phyloP scores from a whole-genome alignment of 1,140 invertebrate genomes.

The Zaprionus lachaisei region DNA sequence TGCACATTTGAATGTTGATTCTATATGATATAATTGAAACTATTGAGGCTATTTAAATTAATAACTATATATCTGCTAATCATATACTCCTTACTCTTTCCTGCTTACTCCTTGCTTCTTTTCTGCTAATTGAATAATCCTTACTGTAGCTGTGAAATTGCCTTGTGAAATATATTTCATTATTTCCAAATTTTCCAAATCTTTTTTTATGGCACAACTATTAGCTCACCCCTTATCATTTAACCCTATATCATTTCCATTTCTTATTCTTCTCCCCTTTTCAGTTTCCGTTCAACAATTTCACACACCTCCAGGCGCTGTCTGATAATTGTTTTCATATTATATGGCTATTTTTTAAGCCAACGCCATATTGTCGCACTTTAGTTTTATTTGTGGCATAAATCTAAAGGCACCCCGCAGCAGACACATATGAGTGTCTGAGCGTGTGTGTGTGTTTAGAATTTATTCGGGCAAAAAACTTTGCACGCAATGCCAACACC shows the following conservation, averaged over 20 bases:
- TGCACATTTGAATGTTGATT: too few relatives aligned
- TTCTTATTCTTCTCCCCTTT: not conserved
- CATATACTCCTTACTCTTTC: too few relatives aligned
- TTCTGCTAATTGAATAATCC: too few relatives aligned
- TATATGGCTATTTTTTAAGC: constrained; percentile 59
- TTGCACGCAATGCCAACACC: constrained; percentile 63
- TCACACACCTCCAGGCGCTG: constrained; percentile 24
- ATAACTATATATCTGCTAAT: too few relatives aligned
- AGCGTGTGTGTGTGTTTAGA: constrained; percentile 51
- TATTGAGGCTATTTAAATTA: too few relatives aligned
- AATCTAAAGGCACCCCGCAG: constrained; percentile 53
- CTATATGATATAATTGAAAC: too few relatives aligned
- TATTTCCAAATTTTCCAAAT: too few relatives aligned
- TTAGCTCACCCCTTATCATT: not conserved
- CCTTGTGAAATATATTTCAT: too few relatives aligned
- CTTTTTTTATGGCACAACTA: too few relatives aligned
- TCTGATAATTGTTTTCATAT: constrained; percentile 74
- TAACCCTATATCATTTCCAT: not conserved
- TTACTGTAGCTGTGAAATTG: too few relatives aligned
- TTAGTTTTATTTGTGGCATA: constrained; percentile 77
- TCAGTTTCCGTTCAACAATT: constrained; percentile 11
- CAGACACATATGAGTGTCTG: constrained; percentile 23
- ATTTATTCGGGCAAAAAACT: constrained; percentile 70
- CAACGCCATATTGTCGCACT: constrained; percentile 74
- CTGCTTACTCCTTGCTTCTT: too few relatives aligned